Percentiles rank a stretch among this genome's conserved stretches.
phyloP scores from a whole-genome alignment of 2,113 vertebrate genomes.

The Tylochromis polylepis region DNA sequence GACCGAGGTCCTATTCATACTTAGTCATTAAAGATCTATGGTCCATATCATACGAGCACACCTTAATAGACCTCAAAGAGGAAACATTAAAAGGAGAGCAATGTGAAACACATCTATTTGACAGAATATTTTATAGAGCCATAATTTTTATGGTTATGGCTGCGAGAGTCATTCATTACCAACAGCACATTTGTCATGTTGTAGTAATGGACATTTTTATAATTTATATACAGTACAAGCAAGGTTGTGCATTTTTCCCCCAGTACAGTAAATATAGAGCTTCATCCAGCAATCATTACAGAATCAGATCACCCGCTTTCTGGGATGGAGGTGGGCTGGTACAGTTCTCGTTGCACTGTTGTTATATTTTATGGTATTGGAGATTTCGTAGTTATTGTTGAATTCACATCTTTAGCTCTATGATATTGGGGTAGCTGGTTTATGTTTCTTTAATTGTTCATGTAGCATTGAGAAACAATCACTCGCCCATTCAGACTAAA shows the following conservation, averaged over 20 bases:
- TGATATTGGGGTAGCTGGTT: too few relatives aligned
- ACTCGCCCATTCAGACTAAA: background rate
- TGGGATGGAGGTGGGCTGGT: background rate
- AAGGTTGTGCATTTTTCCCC: background rate
- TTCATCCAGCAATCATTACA: background rate
- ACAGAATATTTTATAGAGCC: background rate
- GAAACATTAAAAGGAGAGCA: background rate
- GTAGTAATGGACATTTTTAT: background rate
- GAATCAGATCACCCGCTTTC: background rate
- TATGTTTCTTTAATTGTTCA: too few relatives aligned
- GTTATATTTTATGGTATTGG: background rate
- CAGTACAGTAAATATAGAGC: background rate
- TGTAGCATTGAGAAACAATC: too few relatives aligned
- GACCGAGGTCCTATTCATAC: background rate
- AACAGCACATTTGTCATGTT: background rate
- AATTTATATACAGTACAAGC: background rate
- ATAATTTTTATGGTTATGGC: background rate
- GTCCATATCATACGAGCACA: background rate
- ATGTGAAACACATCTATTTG: background rate
- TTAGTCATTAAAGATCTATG: slow-evolving; percentile 13
- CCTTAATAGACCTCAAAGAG: background rate
- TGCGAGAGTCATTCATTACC: background rate
- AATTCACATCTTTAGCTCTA: background rate
- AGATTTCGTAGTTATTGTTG: background rate
- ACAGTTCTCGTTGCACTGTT: background rate